These are phyloP conservation scores for Hirtodrosophila confusa DNA, from an alignment of 2,888 invertebrate species.

Conservation along the genomic window DNA sequence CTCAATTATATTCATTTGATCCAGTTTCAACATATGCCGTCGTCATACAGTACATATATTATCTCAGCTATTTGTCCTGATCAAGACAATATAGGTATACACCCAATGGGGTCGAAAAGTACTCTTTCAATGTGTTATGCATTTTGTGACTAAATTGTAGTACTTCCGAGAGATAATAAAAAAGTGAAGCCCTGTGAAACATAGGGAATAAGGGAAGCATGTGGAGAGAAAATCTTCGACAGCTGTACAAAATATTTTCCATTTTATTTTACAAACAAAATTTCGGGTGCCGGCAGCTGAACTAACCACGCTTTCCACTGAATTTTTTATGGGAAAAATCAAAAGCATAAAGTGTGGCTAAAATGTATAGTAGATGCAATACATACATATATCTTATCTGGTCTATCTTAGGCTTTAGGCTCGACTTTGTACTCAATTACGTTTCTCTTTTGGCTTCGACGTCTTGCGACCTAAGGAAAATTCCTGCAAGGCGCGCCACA, in stretches of 20 bases:
- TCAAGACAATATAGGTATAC: too few species aligned
- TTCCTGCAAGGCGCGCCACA: conserved; percentile 30
- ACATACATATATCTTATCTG: not conserved
- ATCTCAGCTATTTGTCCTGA: too few species aligned
- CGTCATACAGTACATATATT: too few species aligned
- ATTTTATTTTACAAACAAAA: conserved; percentile 63
- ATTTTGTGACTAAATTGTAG: too few species aligned
- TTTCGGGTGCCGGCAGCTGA: conserved; percentile 31
- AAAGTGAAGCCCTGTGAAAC: too few species aligned
- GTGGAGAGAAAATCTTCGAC: conserved; percentile 40
- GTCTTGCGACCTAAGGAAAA: conserved; percentile 21
- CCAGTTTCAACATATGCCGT: too few species aligned
- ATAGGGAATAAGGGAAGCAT: conserved; percentile 4
- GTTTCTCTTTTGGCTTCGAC: conserved; percentile 46
- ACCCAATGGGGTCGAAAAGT: too few species aligned
- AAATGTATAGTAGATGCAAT: conserved; percentile 1
- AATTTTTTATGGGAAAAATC: conserved; percentile 37
- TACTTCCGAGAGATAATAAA: too few species aligned
- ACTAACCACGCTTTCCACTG: conserved; percentile 23
- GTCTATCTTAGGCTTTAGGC: not conserved
- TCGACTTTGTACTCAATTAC: conserved; percentile 28
- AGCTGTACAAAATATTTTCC: conserved; percentile 58
- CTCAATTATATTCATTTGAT: too few species aligned
- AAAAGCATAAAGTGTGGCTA: conserved; percentile 1
- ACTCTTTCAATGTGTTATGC: too few species aligned